These are phyloP conservation scores for Tretioscincus oriximinensis DNA, from an alignment of 2,113 vertebrate genomes.

Conservation along the genomic window DNA sequence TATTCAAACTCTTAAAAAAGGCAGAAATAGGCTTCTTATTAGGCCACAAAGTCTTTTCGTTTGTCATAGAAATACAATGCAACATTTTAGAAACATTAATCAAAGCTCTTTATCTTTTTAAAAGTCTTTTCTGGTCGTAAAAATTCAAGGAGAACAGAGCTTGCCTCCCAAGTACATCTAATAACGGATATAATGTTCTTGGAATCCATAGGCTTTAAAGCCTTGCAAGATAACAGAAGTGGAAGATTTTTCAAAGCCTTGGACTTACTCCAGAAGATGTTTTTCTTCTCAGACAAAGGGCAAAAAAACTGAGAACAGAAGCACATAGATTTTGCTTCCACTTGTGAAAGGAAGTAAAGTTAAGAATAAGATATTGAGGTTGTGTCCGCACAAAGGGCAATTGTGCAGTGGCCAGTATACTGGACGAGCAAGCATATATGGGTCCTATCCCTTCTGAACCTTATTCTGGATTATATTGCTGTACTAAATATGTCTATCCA, in stretches of 20 bases:
- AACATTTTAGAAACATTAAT: background rate
- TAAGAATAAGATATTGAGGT: no score
- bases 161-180: background rate
- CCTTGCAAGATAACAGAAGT: background rate
- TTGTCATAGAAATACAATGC: background rate
- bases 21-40: background rate
- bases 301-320: background rate
- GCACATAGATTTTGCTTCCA: background rate
- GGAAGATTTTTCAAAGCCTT: background rate
- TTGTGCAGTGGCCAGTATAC: no score
- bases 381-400: no score
- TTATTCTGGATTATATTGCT: no score
- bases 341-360: no score
- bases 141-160: background rate
- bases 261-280: background rate
- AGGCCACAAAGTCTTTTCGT: background rate
- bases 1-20: background rate
- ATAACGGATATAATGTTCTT: background rate
- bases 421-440: no score
- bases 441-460: no score
- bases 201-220: slow-evolving; percentile 1
- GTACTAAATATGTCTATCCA: no score
- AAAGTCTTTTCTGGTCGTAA: background rate
- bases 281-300: background rate
- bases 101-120: background rate